Conservation (phyloP, 2,113 vertebrate species). For the Lampris incognitus region DNA sequence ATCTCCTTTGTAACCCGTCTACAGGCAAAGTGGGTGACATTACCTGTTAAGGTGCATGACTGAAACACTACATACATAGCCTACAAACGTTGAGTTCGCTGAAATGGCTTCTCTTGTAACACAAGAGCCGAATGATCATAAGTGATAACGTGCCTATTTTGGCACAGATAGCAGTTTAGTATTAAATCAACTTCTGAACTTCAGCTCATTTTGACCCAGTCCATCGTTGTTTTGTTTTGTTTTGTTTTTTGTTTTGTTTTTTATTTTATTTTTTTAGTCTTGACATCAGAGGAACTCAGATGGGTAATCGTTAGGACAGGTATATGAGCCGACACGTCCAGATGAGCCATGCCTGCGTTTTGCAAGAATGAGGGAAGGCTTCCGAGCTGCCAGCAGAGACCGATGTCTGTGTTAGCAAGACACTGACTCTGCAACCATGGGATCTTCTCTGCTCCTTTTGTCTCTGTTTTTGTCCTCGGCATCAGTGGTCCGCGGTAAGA, state of each 20-base stretch:
- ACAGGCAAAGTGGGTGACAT: neutral
- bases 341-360: slow-evolving; percentile 19
- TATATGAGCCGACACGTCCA: neutral
- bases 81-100: neutral
- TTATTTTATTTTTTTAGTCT: too few relatives aligned
- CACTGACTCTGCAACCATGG: slow-evolving; percentile 54
- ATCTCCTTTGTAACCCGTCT: neutral
- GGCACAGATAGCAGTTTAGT: neutral
- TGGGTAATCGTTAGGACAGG: neutral
- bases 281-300: too few relatives aligned
- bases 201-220: neutral
- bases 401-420: neutral
- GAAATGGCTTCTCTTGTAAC: neutral
- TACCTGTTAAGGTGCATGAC: neutral
- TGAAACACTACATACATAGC: neutral
- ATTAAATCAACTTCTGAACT: neutral
- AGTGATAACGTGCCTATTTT: neutral
- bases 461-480: slow-evolving; percentile 22
- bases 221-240: neutral
- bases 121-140: too few relatives aligned
- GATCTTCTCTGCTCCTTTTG: neutral
- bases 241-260: neutral
- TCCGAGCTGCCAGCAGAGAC: neutral
- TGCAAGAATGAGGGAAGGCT: slow-evolving; percentile 68
- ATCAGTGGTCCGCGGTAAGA: slow-evolving; percentile 58